Base-by-base conservation (phyloP, 2,797 vertebrate genomes). In the Cichlasoma orientale region DNA sequence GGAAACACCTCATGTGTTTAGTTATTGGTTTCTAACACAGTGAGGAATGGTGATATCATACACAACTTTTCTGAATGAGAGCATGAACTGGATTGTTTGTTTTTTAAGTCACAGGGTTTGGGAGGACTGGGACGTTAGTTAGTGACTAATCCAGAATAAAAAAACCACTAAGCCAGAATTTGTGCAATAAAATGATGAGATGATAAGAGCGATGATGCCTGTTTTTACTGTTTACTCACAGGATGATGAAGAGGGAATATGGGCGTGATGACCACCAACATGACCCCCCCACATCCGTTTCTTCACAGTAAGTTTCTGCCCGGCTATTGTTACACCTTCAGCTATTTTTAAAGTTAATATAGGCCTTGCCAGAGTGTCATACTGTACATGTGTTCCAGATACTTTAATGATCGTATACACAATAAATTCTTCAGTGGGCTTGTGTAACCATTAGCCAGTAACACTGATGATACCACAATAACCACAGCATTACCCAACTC, bases 161-260 rank as follows among this genome's bases (percentile, higher is more conserved):
- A 36, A 10, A 36, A 82, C 59, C 53, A 71, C 41, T 63, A 23
- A 57, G 74, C 21, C 27, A 18, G 36, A 80, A 53, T 79, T 73
- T 54, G 74, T 72, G 31, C 56, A 55, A 53, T 70, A 54, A 87
- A 70, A 18, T 44, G 10, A 31, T 78, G 18, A 9, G 16, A 68
- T 69, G 57, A 29, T 75, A 8, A 50, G 41, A 23, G 29, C 29
- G 25, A 13, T 68, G 41, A 68, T 79, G 16, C 18, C 52, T 75
- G 41, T 79, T 74, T 53, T 21, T 3, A 21, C 4, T 89, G 10
- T 83, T 88, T 55, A 71, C 55, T 89, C 78, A 25, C 95, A 99
- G 98, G 98, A 99, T 93, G 98, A 99, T 89, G 98, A 99, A 94
- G 98, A 99, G 90, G 98, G 98, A 86, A 98, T 99, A 94, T 99